Percentiles rank a stretch among this genome's conserved stretches.
These are phyloP conservation scores for Deroplatys truncata DNA, from an alignment of 2,888 invertebrate genomes.

Conservation along the genomic window DNA sequence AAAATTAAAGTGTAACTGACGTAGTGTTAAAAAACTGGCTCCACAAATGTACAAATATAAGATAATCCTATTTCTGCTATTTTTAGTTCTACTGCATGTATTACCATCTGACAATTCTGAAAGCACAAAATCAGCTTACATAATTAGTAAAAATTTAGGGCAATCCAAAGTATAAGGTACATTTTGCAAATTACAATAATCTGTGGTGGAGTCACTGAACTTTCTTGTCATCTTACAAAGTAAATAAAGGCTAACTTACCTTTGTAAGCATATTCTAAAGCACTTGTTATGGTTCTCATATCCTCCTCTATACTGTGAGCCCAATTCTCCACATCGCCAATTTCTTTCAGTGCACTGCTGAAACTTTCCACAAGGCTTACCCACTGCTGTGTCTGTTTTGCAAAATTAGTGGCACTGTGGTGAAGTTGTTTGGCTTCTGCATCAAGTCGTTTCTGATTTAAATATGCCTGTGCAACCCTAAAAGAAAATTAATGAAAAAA, in stretches of 20 bases:
- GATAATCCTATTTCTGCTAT: too few relatives aligned
- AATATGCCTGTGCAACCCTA: slow-evolving; percentile 95
- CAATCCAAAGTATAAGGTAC: too few relatives aligned
- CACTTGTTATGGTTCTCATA: slow-evolving; percentile 86
- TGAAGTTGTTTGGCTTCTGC: slow-evolving; percentile 95
- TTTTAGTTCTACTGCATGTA: too few relatives aligned
- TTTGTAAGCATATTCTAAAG: slow-evolving; percentile 91
- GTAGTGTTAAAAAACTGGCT: too few relatives aligned
- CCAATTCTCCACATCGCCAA: slow-evolving; percentile 99
- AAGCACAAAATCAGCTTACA: too few relatives aligned
- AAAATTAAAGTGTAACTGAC: too few relatives aligned
- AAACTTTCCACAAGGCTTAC: slow-evolving; percentile 85
- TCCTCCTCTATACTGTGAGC: slow-evolving; percentile 94
- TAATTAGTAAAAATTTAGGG: too few relatives aligned
- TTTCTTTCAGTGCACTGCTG: slow-evolving; percentile 85
- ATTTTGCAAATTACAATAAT: too few relatives aligned
- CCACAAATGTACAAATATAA: too few relatives aligned
- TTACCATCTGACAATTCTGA: too few relatives aligned
- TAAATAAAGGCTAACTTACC: slow-evolving; percentile 38
- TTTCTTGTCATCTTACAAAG: too few relatives aligned
- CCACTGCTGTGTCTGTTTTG: slow-evolving; percentile 97
- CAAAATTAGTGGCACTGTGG: slow-evolving; percentile 88
- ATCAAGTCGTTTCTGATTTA: slow-evolving; percentile 96
- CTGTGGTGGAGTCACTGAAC: too few relatives aligned
- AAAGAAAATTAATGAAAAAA: slow-evolving; percentile 35